Evolutionary conservation across 2,888 invertebrate genomes (phyloP).

Genomic region (Heliconius aoede): DNA sequence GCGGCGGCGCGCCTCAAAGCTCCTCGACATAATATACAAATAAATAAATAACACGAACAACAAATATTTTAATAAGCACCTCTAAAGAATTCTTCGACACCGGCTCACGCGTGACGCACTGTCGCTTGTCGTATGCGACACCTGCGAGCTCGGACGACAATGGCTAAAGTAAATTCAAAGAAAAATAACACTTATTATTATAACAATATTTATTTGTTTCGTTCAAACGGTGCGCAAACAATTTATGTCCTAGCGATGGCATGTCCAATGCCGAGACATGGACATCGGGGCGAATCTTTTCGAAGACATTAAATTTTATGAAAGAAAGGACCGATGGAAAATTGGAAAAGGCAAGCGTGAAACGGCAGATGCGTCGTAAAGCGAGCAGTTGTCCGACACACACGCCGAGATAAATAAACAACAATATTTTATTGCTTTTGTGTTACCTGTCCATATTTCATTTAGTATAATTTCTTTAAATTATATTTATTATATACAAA

Average conservation of each 20-base stretch:
- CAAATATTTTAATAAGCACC: slow-evolving; percentile 84
- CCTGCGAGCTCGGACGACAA: slow-evolving; percentile 49
- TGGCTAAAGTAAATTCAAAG: slow-evolving; percentile 13
- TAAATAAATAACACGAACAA: slow-evolving; percentile 82
- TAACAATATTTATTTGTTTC: slow-evolving; percentile 50
- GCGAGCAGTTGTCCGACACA: slow-evolving; percentile 53
- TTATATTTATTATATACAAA: slow-evolving; percentile 8
- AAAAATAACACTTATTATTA: slow-evolving; percentile 12
- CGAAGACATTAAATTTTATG: slow-evolving; percentile 77
- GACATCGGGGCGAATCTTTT: slow-evolving; percentile 71
- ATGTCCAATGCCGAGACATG: slow-evolving; percentile 73
- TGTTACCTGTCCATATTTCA: slow-evolving; percentile 8
- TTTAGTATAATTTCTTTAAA: slow-evolving; percentile 1
- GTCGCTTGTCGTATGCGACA: slow-evolving; percentile 46
- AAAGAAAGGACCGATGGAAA: slow-evolving; percentile 72
- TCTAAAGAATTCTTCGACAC: slow-evolving; percentile 77
- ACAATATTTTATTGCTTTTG: slow-evolving; percentile 36
- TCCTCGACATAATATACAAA: slow-evolving; percentile 72
- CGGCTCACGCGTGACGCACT: slow-evolving; percentile 72
- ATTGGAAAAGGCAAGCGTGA: slow-evolving; percentile 78
- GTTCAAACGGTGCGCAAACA: slow-evolving; percentile 47
- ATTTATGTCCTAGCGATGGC: slow-evolving; percentile 59
- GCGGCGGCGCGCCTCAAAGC: slow-evolving; percentile 76
- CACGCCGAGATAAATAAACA: slow-evolving; percentile 56
- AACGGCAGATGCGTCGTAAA: slow-evolving; percentile 76